Percentiles rank a stretch among this genome's conserved stretches.
These are phyloP conservation scores for Oreochromis niloticus DNA, from an alignment of 2,113 vertebrate species.

Conservation along the genomic window DNA sequence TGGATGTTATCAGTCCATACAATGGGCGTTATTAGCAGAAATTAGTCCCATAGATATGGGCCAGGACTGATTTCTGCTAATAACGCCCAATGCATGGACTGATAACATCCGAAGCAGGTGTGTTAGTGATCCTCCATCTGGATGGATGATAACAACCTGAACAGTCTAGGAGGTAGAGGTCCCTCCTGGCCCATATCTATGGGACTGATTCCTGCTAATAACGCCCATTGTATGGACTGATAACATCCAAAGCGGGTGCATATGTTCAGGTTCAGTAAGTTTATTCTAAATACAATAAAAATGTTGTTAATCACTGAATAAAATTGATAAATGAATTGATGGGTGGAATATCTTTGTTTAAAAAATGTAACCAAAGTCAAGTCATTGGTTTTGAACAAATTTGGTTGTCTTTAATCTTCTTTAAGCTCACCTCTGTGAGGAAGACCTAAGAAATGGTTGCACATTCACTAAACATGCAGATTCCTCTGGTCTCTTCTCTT, in stretches of 20 bases:
- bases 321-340: neutral
- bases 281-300: neutral
- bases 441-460: neutral
- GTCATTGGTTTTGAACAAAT: neutral
- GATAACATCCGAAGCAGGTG: neutral
- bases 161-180: neutral
- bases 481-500: neutral
- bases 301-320: neutral
- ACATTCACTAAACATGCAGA: neutral
- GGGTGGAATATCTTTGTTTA: neutral
- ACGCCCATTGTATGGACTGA: neutral
- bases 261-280: neutral
- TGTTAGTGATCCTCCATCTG: neutral
- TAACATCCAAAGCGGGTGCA: neutral
- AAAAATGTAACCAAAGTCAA: neutral
- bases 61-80: neutral
- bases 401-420: neutral
- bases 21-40: neutral
- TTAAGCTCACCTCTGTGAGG: neutral
- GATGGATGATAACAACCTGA: neutral
- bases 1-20: neutral
- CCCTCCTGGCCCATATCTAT: neutral
- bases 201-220: neutral
- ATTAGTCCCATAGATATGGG: neutral
- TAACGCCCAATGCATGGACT: neutral